phyloP scores from a whole-genome alignment of 2,888 invertebrate genomes.

The Hipparchia sbordonii region DNA sequence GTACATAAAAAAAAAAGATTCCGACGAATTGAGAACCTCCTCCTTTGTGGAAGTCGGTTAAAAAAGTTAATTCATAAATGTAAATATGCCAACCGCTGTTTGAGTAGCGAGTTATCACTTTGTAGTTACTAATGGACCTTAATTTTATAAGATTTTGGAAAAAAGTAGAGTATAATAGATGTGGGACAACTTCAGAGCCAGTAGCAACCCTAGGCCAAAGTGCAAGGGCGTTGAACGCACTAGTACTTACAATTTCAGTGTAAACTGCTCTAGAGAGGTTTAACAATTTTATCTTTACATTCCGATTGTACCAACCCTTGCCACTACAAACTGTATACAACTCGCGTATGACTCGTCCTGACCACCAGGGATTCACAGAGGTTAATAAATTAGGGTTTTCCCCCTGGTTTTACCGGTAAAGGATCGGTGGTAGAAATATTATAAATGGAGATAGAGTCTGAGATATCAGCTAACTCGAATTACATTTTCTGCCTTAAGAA shows the following conservation, averaged over 20 bases:
- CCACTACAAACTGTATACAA: not conserved
- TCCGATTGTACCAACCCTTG: slow-evolving; percentile 1
- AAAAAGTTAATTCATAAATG: too few relatives aligned
- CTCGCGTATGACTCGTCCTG: not conserved
- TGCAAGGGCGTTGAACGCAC: slow-evolving; percentile 13
- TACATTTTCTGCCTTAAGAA: too few relatives aligned
- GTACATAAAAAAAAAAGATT: too few relatives aligned
- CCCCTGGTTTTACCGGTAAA: not conserved
- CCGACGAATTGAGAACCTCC: too few relatives aligned
- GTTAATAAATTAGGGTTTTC: not conserved
- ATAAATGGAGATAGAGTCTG: too few relatives aligned
- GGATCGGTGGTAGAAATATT: too few relatives aligned
- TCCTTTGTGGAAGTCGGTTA: too few relatives aligned
- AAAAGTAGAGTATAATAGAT: too few relatives aligned
- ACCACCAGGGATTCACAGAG: not conserved
- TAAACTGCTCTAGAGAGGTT: slow-evolving; percentile 6
- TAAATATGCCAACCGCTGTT: not conserved
- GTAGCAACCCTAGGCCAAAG: slow-evolving; percentile 6
- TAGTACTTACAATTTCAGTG: slow-evolving; percentile 1
- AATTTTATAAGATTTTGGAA: too few relatives aligned
- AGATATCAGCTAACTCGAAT: too few relatives aligned
- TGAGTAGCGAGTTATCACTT: too few relatives aligned
- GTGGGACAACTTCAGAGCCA: not conserved
- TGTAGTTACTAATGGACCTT: too few relatives aligned
- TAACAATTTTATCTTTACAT: slow-evolving; percentile 12